These are phyloP conservation scores for Loxodonta africana DNA, from an alignment of 2,113 vertebrate genomes.

Conservation along the genomic window DNA sequence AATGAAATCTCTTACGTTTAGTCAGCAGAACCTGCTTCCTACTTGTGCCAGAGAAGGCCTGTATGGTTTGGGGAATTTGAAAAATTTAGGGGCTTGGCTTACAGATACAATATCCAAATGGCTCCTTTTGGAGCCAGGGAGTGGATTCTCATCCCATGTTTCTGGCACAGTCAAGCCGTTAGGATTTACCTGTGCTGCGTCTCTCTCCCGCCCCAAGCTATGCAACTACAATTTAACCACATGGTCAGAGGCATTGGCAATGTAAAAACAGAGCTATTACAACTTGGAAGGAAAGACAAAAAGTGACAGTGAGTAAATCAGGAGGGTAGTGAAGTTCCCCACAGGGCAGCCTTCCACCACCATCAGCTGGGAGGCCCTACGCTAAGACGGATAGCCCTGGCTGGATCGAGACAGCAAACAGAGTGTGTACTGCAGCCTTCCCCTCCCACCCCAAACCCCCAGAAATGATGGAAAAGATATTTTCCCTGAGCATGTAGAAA, in stretches of 20 bases:
- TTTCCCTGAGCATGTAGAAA: not conserved
- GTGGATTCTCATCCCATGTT: not conserved
- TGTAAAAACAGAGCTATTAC: not conserved
- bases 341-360: not conserved
- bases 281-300: slow-evolving; percentile 6
- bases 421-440: rapidly evolving
- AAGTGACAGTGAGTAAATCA: not conserved
- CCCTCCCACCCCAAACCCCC: not conserved
- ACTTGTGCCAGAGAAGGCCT: slow-evolving; percentile 59
- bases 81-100: not conserved
- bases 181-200: not conserved
- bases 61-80: slow-evolving; percentile 23
- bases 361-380: not conserved
- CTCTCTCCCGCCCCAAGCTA: not conserved
- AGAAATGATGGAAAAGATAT: not conserved
- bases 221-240: slow-evolving; percentile 1
- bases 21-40: slow-evolving; percentile 79
- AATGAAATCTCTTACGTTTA: slow-evolving; percentile 67
- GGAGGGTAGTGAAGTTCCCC: not conserved
- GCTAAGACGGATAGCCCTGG: not conserved
- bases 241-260: not conserved
- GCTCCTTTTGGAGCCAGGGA: not conserved
- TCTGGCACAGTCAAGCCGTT: not conserved
- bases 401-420: not conserved
- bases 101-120: slow-evolving; percentile 41